A percentile compares a stretch with the other conserved stretches of the same genome.
Conservation (phyloP, 2,113 vertebrate genomes). For the Emberiza fucata region DNA sequence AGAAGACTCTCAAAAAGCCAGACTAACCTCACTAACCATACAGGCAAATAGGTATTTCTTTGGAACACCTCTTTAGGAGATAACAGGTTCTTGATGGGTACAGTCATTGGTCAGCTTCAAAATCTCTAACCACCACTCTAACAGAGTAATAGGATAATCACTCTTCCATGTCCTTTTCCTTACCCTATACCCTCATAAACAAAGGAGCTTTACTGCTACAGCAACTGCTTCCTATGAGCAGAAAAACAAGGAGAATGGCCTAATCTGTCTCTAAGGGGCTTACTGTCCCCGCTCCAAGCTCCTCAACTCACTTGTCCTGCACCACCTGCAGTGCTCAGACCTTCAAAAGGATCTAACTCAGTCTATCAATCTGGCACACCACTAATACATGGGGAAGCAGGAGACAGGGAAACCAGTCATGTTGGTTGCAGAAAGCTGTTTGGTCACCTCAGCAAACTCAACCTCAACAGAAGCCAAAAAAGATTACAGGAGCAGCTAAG, state of each 20-base stretch:
- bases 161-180: neutral
- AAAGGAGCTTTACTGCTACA: neutral
- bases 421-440: neutral
- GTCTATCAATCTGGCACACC: neutral
- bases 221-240: neutral
- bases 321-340: neutral
- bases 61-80: neutral
- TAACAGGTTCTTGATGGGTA: neutral
- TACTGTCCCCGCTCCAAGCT: neutral
- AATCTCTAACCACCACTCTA: neutral
- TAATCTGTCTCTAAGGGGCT: constrained; percentile 10
- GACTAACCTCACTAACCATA: neutral
- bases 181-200: neutral
- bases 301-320: neutral
- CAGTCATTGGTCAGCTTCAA: neutral
- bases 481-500: neutral
- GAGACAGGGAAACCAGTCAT: neutral
- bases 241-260: neutral
- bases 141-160: neutral
- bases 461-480: neutral
- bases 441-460: neutral
- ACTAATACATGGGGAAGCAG: neutral
- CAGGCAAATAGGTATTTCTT: neutral
- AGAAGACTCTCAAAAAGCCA: neutral
- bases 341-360: neutral